Base-by-base conservation (phyloP, 2,888 invertebrate species). In the Thumatha senex region DNA sequence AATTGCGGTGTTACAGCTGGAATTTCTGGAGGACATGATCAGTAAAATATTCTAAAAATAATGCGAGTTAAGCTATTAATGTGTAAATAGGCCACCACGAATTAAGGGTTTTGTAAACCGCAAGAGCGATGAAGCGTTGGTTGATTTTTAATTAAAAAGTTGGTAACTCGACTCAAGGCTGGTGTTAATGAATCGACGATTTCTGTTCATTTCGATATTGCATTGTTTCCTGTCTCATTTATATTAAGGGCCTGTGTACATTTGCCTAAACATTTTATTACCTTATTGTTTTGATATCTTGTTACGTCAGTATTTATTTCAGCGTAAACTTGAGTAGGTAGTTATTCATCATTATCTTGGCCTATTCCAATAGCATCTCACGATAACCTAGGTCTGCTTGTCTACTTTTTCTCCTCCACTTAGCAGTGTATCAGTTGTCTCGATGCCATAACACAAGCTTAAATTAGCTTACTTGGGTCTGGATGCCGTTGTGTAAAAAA, bases 141-240 rank as follows among this genome's bases (percentile, higher is more conserved):
- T 71, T 74, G 73, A 67, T 76, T 89, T 88, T 86, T 89, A 89
- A 90, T 89, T 90, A 89, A 87, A 86, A 82, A 59, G 76, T 85
- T 83, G 72, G 79, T 72, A 82, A 80, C 74, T 71, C 64, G 55
- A 70, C 61, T 78, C 86, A 89, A 90, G 90, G 90, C 73, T 84
- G 72, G 66, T 64, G 75, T 78, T 88, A 89, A 89, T 88, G 85
- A 89, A 77, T 77, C 65, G 68, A 45, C 75, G 80, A 82, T 84
- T 84, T 83, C 82, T 72, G 78, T 72, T 78, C 63, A 74, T 81
- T 85, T 80, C 77, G 63, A 68, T 74, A 76, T 73, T 65, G 70
- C 69, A 76, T 77, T 76, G 72, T 76, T 77, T 76, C 67, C 62
- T 65, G 59, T 69, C 61, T 68, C 58, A 63, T 65, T 65, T 61